Evolutionary conservation across 2,113 vertebrate species (phyloP), one percentile per base, ranked within the genome.

Genomic region (Halcyon malimbica): DNA sequence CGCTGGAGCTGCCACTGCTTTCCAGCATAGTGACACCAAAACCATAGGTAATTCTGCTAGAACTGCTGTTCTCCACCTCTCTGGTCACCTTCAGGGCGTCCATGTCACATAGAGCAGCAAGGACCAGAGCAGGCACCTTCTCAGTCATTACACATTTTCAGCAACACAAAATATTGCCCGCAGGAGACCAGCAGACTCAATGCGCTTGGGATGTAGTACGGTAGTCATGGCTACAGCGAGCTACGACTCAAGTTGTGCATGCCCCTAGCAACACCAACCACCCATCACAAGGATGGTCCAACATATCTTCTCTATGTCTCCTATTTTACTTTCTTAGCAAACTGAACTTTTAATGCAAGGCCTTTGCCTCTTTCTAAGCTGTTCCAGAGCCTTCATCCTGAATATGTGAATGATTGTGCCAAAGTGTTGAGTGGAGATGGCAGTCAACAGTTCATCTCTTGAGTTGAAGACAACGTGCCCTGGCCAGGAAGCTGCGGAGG

Each of bases 171-270:
- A 50, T 5, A 24, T 2, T 78, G 42, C 33, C 48, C 53, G 35
- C 20, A 41, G 57, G 62, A 48, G 16, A 63, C 48, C 74, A 92
- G 41, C 4, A 3, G 9, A 56, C 35, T 83, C 90, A 53, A 8
- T 0, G 7, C n/a, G 73, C 35, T 7, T 21, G 29, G 69, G 65
- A 62, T 1, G 0, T 5, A 8, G 64, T 48, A 24, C 17, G 33
- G 56, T 6, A 69, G 23, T 4, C 0, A 0, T 8, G n/a, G 39
- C 54, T 77, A 48, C 26, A 42, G 39, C 4, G 1, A 75, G 41
- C 11, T 44, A 48, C 0, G 1, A 44, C n/a, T 68, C 67, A 21
- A 23, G 70, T 2, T 83, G 74, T 8, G 23, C 31, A 29, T 8
- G 57, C 2, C 31, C 26, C 23, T 50, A 90, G 39, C 35, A 64